Evolutionary conservation across 2,797 vertebrate species (phyloP), one percentile per base, ranked within the genome.

Genomic region (Limosa lapponica): DNA sequence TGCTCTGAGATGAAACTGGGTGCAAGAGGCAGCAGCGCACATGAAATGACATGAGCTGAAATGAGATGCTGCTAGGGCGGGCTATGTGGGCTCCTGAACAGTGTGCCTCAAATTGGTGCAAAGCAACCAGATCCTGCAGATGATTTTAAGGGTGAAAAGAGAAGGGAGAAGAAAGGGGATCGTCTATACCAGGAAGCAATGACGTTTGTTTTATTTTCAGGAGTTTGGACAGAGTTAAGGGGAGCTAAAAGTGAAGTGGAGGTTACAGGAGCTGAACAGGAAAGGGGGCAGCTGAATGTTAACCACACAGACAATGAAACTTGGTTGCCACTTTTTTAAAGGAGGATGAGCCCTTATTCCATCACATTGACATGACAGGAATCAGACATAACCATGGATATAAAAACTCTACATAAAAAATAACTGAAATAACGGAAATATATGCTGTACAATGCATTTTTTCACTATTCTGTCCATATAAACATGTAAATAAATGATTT

Each of bases 71-170:
- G 52, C 41, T 57, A 39, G 36, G 16, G 16, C 61, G 14, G 43
- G 39, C 52, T 83, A 8, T 17, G 30, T 24, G 43, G 25, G 43
- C 32, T 86, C 73, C 36, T 6, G 23, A 83, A 46, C 23, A 77
- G 43, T 17, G 48, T 36, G 22, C 36, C 87, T 59, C 59, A 44
- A 91, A 69, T 24, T 58, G 62, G 20, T 72, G 20, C 43, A 86
- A 57, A 75, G 37, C 30, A 71, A 81, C 32, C 0, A 0, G 30
- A 69, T 48, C 30, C 30, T 66, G n/a, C 7, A 69, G 32, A 24
- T 34, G 27, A 34, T 85, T 59, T 80, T 59, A 36, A 77, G 49
- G 46, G 25, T 88, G 58, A 39, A 69, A 74, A 77, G 25, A 57
- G 44, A 48, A 58, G 10, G 10, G 58, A 66, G 55, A 84, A 77